Evolutionary conservation across 92 coral and sea anemone species (phyloP), one percentile per base, ranked within the genome.

Genomic region (Metridium senile): DNA sequence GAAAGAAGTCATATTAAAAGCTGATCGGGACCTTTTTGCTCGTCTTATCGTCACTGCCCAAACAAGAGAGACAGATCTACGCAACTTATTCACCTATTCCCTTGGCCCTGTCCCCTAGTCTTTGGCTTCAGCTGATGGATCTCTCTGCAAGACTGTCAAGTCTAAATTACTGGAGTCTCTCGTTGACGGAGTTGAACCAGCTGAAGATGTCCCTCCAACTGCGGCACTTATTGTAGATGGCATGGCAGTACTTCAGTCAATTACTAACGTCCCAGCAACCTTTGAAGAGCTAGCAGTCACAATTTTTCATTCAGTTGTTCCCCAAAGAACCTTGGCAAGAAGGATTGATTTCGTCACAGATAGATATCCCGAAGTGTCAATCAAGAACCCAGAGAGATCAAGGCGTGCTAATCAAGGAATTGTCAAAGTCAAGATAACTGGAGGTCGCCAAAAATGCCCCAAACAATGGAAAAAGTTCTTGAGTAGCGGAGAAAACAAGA

Each of bases 81-180:
- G 72, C n/a, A 83, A 87, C 26, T 78, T 83, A 29, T 54, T 85
- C 82, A 87, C 28, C 79, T 83, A 34, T 49, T 85, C 82, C 29
- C 90, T 85, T 13, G 85, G 88, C 62, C 84, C 90, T 30, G 57
- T 85, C 59, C 90, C 90, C 3, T 86, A 82, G 90, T 89, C 86
- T 22, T 70, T 89, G 68, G 83, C 86, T 61, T 72, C 90, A 20
- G 63, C 64, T 33, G 93, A 89, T 62, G 90, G 93, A 54, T 75
- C 86, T 17, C 93, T 89, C 47, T 74, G 85, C 71, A 88, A 88
- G 77, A 85, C 88, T 28, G 84, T 28, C 22, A 81, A 85, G 90
- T 81, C 87, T 45, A 85, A 89, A 68, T 46, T 89, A 35, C 81
- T 81, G 16, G 85, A 77, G 62, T 34, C 74, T 17, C 68, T 77